Evolutionary conservation across 1,140 invertebrate genomes (phyloP), one percentile per base, ranked within the genome.

Genomic region (Anastatus disparis): DNA sequence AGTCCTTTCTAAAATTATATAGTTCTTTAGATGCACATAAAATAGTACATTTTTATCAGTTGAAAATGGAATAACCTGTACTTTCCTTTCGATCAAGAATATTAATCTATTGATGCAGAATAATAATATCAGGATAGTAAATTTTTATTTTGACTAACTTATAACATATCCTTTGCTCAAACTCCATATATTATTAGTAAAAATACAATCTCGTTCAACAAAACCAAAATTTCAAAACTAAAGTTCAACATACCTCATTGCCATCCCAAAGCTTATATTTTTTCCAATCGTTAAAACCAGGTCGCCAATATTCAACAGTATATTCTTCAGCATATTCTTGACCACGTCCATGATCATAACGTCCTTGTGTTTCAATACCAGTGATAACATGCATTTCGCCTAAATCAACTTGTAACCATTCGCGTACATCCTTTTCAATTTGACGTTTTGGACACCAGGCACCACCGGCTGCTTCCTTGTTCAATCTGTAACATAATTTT

Each of bases 331-430:
- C 88, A 81, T 90, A 95, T 79, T 95, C 94, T 73, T 90, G 88
- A 27, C 94, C 94, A 75, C 90, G 87, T 29, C 93, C 93, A 72
- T 92, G 90, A 66, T 92, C 92, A 83, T 90, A 94, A 22, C 94
- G 89, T 20, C 94, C 94, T 81, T 95, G 94, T 10, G 91, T 92
- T 78, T 93, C 91, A 50, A 95, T 89, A 29, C 87, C 89, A 8
- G 90, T 93, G 72, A 95, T 87, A 55, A 93, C 87, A 75, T 90
- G 89, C 35, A 90, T 84, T 20, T 83, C 82, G 1, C 83, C 82
- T n/a, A 95, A 85, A 78, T 94, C 90, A 52, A 95, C 89, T 84
- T 95, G 89, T n/a, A 95, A 80, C 82, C 90, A 95, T 80, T 95
- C 93, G 20, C 89, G 87, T 17, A 89, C 86, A 22, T 89, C 89